Percentiles rank a stretch among this genome's conserved stretches.
These are phyloP conservation scores for Drosophila austrosaltans DNA, from an alignment of 2,888 invertebrate species.

Conservation along the genomic window DNA sequence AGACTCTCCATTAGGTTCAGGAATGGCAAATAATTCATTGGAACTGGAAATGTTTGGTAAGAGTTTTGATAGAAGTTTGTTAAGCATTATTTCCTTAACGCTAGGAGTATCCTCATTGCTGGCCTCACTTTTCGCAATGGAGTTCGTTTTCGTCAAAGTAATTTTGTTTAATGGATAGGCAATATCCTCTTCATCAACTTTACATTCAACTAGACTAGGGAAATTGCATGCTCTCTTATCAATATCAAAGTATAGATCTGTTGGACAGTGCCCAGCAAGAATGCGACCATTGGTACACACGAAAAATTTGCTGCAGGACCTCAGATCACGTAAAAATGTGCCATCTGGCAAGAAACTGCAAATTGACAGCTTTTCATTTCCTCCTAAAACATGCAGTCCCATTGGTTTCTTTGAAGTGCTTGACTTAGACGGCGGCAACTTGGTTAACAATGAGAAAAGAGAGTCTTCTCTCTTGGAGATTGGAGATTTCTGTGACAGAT, in stretches of 20 bases:
- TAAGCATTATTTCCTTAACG: neutral
- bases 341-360: slow-evolving; percentile 46
- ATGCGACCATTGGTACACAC: slow-evolving; percentile 41
- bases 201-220: slow-evolving; percentile 45
- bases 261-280: slow-evolving; percentile 42
- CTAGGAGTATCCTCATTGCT: neutral
- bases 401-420: neutral
- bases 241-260: slow-evolving; percentile 45
- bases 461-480: neutral
- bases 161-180: neutral
- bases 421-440: neutral
- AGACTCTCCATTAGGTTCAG: neutral
- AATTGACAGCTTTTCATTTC: neutral
- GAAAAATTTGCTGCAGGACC: slow-evolving; percentile 46
- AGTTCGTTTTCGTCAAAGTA: neutral
- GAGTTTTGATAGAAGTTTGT: neutral
- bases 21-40: neutral
- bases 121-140: neutral
- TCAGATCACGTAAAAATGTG: slow-evolving; percentile 30
- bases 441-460: neutral
- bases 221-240: slow-evolving; percentile 45
- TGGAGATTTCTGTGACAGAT: neutral
- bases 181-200: neutral
- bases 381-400: neutral
- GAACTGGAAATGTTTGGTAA: neutral